Evolutionary conservation across 2,888 invertebrate species (phyloP).

Genomic region (Sesia bembeciformis): DNA sequence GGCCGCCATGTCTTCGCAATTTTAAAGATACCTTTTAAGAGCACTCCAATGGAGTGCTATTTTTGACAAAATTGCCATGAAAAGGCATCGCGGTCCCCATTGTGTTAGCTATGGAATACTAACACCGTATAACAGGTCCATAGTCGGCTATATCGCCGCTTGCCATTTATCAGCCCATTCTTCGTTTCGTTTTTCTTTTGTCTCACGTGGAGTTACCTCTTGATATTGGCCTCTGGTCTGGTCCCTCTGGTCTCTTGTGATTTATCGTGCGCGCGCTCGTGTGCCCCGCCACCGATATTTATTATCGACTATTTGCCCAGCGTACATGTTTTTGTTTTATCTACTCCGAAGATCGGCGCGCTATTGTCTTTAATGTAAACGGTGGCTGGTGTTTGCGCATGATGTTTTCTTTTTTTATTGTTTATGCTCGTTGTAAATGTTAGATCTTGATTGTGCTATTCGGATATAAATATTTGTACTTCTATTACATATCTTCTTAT

Average conservation of each 20-base stretch:
- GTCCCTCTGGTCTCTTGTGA: slow-evolving; percentile 29
- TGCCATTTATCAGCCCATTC: slow-evolving; percentile 33
- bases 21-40: slow-evolving; percentile 49
- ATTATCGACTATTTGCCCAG: slow-evolving; percentile 22
- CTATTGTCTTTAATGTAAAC: background rate
- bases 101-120: background rate
- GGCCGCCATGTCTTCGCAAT: slow-evolving; percentile 37
- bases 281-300: slow-evolving; percentile 18
- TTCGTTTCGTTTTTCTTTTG: slow-evolving; percentile 27
- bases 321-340: slow-evolving; percentile 19
- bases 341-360: background rate
- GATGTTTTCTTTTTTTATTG: too few species aligned
- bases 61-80: slow-evolving; percentile 16
- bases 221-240: slow-evolving; percentile 13
- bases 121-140: background rate
- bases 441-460: too few species aligned
- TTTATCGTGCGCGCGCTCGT: slow-evolving; percentile 33
- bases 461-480: too few species aligned
- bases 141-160: slow-evolving; percentile 11
- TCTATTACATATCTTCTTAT: too few species aligned
- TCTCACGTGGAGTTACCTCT: slow-evolving; percentile 29
- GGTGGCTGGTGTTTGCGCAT: too few species aligned
- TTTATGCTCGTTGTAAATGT: too few species aligned
- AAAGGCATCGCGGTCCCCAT: background rate
- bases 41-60: slow-evolving; percentile 37